Evolutionary conservation across 2,797 vertebrate species (phyloP).

Genomic region (Diceros bicornis): DNA sequence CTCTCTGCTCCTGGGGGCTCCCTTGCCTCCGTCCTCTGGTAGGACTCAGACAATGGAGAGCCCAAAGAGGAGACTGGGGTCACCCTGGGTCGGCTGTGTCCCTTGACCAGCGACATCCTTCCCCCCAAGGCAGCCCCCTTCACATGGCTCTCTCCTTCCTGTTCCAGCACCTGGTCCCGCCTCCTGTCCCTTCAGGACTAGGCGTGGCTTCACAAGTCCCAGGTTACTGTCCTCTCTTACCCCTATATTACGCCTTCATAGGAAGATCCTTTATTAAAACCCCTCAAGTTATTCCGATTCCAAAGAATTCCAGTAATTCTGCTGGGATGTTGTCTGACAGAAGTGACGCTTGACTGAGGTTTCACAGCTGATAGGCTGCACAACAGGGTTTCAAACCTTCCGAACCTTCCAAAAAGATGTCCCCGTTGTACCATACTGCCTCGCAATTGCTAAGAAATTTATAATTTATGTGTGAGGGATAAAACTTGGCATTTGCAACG

Average conservation of each 20-base stretch:
- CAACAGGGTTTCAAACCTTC: background rate
- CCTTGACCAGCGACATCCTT: background rate
- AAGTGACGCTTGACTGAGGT: background rate
- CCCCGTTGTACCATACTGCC: background rate
- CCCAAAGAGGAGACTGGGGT: background rate
- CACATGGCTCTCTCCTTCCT: background rate
- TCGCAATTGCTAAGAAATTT: background rate
- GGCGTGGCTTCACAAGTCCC: background rate
- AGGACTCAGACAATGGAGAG: background rate
- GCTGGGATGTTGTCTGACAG: background rate
- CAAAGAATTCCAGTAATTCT: background rate
- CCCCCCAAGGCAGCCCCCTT: background rate
- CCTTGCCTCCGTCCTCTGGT: background rate
- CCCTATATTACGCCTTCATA: background rate
- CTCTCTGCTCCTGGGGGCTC: accelerated
- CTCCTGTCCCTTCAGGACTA: background rate
- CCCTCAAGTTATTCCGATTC: background rate
- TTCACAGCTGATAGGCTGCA: background rate
- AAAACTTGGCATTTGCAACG: background rate
- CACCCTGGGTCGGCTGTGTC: background rate
- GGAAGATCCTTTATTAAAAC: background rate
- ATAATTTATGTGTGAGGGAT: background rate
- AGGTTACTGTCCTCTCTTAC: background rate
- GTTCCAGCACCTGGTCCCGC: background rate
- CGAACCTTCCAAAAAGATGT: background rate